A percentile compares a stretch with the other conserved stretches of the same genome.
phyloP scores from a whole-genome alignment of 2,888 invertebrate genomes.

The Erebia epiphron region DNA sequence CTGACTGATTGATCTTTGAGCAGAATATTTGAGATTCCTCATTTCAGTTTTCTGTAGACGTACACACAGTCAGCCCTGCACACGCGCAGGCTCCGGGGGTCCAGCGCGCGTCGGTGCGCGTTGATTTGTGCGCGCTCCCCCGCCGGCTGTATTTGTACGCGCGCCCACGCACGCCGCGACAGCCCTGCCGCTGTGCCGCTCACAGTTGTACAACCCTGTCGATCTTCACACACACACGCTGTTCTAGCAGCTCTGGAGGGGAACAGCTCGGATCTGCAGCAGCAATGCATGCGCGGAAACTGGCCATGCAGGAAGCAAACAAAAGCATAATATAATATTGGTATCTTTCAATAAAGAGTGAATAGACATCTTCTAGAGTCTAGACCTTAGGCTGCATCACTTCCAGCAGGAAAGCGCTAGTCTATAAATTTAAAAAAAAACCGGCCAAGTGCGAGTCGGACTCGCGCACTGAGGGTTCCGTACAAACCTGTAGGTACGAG shows the following conservation, averaged over 20 bases:
- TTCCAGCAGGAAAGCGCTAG: no score
- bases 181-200: slow-evolving; percentile 44
- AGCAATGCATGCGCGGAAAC: neutral
- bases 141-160: slow-evolving; percentile 75
- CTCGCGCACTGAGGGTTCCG: no score
- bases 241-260: slow-evolving; percentile 6
- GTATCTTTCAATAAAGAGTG: no score
- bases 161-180: slow-evolving; percentile 51
- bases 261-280: neutral
- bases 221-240: slow-evolving; percentile 40
- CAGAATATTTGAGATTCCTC: no score
- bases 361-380: no score
- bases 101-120: slow-evolving; percentile 59
- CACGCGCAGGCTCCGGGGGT: slow-evolving; percentile 59
- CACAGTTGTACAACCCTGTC: slow-evolving; percentile 40
- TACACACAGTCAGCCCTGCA: slow-evolving; percentile 17
- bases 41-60: no score
- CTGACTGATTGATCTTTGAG: no score
- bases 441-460: no score
- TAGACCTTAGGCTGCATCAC: no score
- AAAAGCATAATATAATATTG: no score
- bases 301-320: neutral
- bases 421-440: no score
- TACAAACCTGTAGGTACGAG: no score
- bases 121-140: slow-evolving; percentile 79